Evolutionary conservation across 1,140 invertebrate genomes (phyloP), one percentile per base, ranked within the genome.

Genomic region (Ganaspis sp.): DNA sequence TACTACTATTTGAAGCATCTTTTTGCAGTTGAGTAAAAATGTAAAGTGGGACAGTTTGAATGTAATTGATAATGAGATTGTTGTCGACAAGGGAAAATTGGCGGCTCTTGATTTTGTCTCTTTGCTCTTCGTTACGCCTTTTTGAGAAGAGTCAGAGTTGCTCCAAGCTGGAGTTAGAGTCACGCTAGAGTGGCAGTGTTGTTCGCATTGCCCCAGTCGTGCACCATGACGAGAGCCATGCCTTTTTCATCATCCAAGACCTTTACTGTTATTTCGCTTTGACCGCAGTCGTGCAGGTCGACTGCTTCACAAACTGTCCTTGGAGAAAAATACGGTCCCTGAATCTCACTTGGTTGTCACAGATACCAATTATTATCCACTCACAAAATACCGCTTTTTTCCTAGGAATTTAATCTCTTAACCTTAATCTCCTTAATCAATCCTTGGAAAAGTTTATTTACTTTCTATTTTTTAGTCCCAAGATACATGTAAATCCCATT

Each of bases 201-300:
- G 58, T 69, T 69, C 29, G 23, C 58, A 69, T 69, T 70, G 69
- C 19, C 37, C 37, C 69, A 29, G n/a, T 70, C 69, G 17, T 40
- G 21, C 11, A 70, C 69, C 69, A 70, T 45, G 69, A 70, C 69
- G 40, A 23, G 8, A 15, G 9, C 40, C 69, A 45, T 70, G 15
- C 69, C 17, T 70, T 70, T 70, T 70, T 70, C 26, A 38, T 29
- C 17, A 26, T 45, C 15, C 37, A 29, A 26, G 21, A 72, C 23
- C 12, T 45, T 29, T 70, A 72, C 40, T 29, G 45, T 26, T 49
- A 64, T 29, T 64, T 64, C 21, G 21, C 26, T 64, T 64, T 29
- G 58, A 64, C 58, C 58, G 58, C 58, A 64, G 23, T 29, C 23
- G 58, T 64, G 58, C 58, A 64, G 58, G 58, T 64, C 58, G 58